A percentile compares a stretch with the other conserved stretches of the same genome.
phyloP scores from a whole-genome alignment of 2,113 vertebrate species.

The Beaufortia kweichowensis region DNA sequence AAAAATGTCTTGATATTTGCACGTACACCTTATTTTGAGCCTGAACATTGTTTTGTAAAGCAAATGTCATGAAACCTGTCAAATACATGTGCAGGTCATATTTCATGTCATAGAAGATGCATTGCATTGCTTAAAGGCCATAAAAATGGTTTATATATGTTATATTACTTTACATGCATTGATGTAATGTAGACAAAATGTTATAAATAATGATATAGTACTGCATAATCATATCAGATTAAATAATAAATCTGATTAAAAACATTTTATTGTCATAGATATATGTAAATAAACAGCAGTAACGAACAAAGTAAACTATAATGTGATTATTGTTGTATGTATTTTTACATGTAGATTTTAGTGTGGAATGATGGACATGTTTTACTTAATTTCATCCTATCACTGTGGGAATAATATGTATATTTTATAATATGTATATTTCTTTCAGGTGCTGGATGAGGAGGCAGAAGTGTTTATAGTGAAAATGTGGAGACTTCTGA shows the following conservation, averaged over 20 bases:
- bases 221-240: no score
- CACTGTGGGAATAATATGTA: neutral
- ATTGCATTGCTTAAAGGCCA: no score
- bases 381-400: neutral
- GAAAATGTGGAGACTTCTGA: slow-evolving; percentile 99
- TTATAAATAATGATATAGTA: no score
- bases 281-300: no score
- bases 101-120: neutral
- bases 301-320: no score
- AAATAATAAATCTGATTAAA: no score
- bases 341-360: neutral
- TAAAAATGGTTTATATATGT: no score
- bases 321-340: no score
- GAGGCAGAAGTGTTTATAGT: slow-evolving; percentile 99
- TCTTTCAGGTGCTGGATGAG: slow-evolving; percentile 91
- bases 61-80: neutral
- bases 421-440: slow-evolving; percentile 1
- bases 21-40: neutral
- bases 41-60: neutral
- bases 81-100: neutral
- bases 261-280: no score
- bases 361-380: neutral
- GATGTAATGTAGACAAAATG: no score
- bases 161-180: no score
- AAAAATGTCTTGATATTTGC: neutral